Percentiles rank a stretch among this genome's conserved stretches.
These are phyloP conservation scores for Cladorhizidae sp. DNA, from an alignment of 37 sponge, comb jelly and placozoan genomes.

Conservation along the genomic window DNA sequence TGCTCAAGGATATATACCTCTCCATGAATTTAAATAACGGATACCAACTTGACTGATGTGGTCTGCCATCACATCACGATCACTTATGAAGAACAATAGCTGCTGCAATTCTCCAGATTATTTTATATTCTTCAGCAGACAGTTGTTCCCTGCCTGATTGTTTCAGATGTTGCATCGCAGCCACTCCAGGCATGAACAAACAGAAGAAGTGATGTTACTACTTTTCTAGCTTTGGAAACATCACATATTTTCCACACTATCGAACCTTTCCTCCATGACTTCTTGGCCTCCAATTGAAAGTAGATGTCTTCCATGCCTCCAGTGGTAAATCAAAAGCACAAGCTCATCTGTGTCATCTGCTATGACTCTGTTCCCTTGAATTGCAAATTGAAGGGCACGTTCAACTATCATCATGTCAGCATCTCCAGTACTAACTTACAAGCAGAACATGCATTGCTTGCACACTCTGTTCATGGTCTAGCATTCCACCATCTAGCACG, in stretches of 20 bases:
- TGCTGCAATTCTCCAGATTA: slow-evolving; percentile 10
- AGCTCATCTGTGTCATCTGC: neutral
- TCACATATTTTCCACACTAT: neutral
- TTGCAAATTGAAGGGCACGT: slow-evolving; percentile 28
- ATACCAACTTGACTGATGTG: slow-evolving; percentile 33
- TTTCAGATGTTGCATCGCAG: slow-evolving; percentile 48
- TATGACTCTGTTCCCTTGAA: slow-evolving; percentile 3
- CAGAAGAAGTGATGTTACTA: slow-evolving; percentile 9
- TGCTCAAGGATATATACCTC: slow-evolving; percentile 38
- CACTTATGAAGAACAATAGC: slow-evolving; percentile 26
- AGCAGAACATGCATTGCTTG: slow-evolving; percentile 25
- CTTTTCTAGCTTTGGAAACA: neutral
- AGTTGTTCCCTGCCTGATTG: slow-evolving; percentile 41
- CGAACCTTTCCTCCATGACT: neutral
- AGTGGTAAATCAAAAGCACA: slow-evolving; percentile 30
- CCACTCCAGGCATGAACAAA: slow-evolving; percentile 53
- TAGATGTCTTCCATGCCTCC: slow-evolving; percentile 4
- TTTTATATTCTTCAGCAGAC: slow-evolving; percentile 13
- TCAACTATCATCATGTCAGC: slow-evolving; percentile 27
- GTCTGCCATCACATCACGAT: slow-evolving; percentile 19
- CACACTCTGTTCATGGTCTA: slow-evolving; percentile 26
- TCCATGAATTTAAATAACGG: slow-evolving; percentile 37
- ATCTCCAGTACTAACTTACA: slow-evolving; percentile 21
- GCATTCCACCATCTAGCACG: slow-evolving; percentile 5
- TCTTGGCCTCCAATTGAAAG: neutral